These are phyloP conservation scores for Excalfactoria chinensis DNA, from an alignment of 2,113 vertebrate genomes.

Conservation along the genomic window DNA sequence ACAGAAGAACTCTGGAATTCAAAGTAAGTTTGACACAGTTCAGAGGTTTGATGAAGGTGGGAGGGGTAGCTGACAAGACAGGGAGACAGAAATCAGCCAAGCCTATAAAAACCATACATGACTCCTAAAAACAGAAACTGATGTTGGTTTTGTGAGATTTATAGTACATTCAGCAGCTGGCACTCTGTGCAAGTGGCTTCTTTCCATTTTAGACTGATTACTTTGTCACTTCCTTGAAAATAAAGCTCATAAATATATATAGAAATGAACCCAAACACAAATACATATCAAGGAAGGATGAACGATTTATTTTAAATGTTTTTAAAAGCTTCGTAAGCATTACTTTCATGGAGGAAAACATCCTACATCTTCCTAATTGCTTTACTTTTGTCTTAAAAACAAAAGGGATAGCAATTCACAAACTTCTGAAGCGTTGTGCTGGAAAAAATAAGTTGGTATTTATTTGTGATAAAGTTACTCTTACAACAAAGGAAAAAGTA, in stretches of 20 bases:
- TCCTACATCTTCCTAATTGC: background rate
- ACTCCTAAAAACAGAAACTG: background rate
- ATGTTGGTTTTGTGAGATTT: background rate
- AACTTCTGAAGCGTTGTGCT: background rate
- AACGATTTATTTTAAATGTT: background rate
- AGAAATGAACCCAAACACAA: background rate
- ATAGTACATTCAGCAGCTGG: background rate
- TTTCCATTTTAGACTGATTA: background rate
- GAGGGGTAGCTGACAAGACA: accelerated
- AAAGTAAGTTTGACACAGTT: background rate
- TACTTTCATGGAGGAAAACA: background rate
- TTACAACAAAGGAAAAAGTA: background rate
- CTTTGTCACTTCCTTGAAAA: background rate
- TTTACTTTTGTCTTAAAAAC: background rate
- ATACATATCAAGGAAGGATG: background rate
- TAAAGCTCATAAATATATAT: background rate
- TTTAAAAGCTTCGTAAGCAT: background rate
- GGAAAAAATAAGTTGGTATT: background rate
- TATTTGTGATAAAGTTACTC: background rate
- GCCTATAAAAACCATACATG: background rate
- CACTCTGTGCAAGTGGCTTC: background rate
- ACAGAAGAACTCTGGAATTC: background rate
- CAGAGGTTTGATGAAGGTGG: background rate
- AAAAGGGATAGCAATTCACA: background rate
- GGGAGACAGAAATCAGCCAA: background rate